Evolutionary conservation across 2,797 vertebrate species (phyloP), one percentile per base, ranked within the genome.

Genomic region (Labroides dimidiatus): DNA sequence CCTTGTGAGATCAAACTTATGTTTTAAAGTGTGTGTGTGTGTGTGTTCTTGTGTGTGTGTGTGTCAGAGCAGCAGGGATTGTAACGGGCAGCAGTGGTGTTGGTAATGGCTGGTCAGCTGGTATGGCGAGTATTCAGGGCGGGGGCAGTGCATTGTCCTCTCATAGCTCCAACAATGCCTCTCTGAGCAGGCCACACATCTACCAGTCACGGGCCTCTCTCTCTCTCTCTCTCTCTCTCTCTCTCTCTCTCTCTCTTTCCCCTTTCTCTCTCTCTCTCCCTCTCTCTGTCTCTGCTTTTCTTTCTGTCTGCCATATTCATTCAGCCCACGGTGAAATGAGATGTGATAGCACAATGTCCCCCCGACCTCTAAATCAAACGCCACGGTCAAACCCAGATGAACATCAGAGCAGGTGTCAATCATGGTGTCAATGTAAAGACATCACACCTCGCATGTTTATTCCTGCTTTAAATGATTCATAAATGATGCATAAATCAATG

Each of bases 91-190:
- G 50, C 50, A 49, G 48, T 84, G 84, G 85, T 82, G 85, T 89
- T 86, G 86, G 91, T 93, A 91, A 93, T 93, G 89, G 88, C 87
- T 92, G 93, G 88, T 93, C 93, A 94, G 93, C 93, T 94, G 94
- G 94, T 93, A 94, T 94, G 92, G 93, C 86, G 92, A 91, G 92
- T 90, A 94, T 94, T 92, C 88, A 84, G 88, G 87, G 91, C 78
- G 91, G 93, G 92, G 93, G 90, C 83, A 87, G 85, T 64, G 91
- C 85, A 93, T 94, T 94, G 94, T 94, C 92, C 91, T 93, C 84
- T 89, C 88, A 89, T 91, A 72, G 85, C 80, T 85, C 77, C 84
- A 93, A 93, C 94, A 94, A 94, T 93, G 86, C 81, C 87, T 88
- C 78, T 93, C 91, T 93, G 90, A 94, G 86, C 89, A 87, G 79